A percentile compares a stretch with the other conserved stretches of the same genome.
These are phyloP conservation scores for Cyclophora albipunctata DNA, from an alignment of 2,888 invertebrate genomes.

Conservation along the genomic window DNA sequence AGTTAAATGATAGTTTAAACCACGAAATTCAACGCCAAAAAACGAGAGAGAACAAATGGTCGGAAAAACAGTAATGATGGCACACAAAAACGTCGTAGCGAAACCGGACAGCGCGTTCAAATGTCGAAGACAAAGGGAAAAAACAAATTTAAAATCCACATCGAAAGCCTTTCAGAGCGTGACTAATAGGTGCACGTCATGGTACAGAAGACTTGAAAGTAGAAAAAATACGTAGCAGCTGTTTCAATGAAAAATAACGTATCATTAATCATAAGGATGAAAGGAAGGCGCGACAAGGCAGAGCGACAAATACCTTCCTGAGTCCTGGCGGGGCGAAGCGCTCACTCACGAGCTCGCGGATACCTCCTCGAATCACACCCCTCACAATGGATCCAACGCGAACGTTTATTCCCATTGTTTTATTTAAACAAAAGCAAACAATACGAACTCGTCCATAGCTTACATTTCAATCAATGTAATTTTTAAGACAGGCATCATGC, in stretches of 20 bases:
- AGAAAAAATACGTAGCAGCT: conserved; percentile 67
- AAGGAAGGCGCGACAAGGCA: conserved; percentile 59
- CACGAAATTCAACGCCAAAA: no score
- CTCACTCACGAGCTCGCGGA: conserved; percentile 37
- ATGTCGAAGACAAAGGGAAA: conserved; percentile 34
- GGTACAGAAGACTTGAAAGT: conserved; percentile 61
- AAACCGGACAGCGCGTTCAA: conserved; percentile 29
- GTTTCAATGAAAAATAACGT: conserved; percentile 69
- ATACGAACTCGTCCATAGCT: conserved; percentile 30
- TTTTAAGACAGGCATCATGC: neutral
- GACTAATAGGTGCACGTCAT: conserved; percentile 65
- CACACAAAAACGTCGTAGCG: conserved; percentile 27
- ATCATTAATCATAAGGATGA: conserved; percentile 68
- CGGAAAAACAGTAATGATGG: conserved; percentile 23
- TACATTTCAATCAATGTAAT: conserved; percentile 34
- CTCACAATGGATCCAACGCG: conserved; percentile 33
- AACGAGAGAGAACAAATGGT: no score
- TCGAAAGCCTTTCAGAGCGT: conserved; percentile 53
- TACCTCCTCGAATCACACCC: conserved; percentile 33
- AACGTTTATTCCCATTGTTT: conserved; percentile 40
- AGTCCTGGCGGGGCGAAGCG: conserved; percentile 31
- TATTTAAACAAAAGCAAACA: conserved; percentile 35
- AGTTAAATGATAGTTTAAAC: no score
- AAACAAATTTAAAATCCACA: conserved; percentile 49
- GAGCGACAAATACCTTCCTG: conserved; percentile 65